phyloP scores from a whole-genome alignment of 2,113 vertebrate species.

The Climacteris rufus region DNA sequence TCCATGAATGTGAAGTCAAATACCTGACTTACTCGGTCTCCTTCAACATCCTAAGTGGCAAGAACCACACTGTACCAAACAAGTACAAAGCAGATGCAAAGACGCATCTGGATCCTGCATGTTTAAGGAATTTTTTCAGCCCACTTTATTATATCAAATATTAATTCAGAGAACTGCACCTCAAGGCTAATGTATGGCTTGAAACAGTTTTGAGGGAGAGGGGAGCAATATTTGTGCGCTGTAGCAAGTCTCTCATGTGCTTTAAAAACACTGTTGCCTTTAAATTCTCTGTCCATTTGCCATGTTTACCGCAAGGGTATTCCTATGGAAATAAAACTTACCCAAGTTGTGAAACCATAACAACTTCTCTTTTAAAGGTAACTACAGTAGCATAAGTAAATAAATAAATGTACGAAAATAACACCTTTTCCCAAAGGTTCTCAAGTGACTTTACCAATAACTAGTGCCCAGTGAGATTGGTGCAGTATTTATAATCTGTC shows the following conservation, averaged over 20 bases:
- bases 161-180: not conserved
- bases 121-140: not conserved
- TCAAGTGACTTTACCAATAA: not conserved
- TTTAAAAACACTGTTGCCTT: not conserved
- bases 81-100: not conserved
- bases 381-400: not conserved
- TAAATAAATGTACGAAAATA: not conserved
- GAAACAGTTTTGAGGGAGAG: not conserved
- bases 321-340: not conserved
- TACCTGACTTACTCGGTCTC: not conserved
- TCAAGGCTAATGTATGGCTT: not conserved
- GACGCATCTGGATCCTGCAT: not conserved
- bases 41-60: not conserved
- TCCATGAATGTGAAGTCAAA: fast-evolving
- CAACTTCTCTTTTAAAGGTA: not conserved
- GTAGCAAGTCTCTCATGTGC: not conserved
- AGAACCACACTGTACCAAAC: not conserved
- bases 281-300: not conserved
- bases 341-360: not conserved
- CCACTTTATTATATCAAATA: not conserved
- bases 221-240: not conserved
- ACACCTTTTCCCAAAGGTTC: not conserved
- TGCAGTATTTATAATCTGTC: not conserved
- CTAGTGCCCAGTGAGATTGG: not conserved
- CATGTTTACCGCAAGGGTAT: not conserved